These are phyloP conservation scores for Tursiops truncatus DNA, from an alignment of 2,113 vertebrate genomes.

Conservation along the genomic window DNA sequence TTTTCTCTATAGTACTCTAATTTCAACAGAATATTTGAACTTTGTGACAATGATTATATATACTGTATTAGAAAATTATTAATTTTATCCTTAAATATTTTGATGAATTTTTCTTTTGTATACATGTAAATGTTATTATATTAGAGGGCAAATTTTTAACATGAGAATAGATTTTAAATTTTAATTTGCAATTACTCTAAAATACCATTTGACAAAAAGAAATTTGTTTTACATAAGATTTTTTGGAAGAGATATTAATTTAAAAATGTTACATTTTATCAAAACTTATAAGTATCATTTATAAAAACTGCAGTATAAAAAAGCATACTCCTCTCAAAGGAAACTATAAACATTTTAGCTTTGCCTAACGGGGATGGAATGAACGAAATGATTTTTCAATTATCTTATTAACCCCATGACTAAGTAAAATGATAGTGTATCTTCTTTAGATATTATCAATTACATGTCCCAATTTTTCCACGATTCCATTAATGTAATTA, in stretches of 20 bases:
- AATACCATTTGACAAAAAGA: background rate
- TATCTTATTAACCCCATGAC: background rate
- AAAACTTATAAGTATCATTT: background rate
- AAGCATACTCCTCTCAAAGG: rapidly evolving
- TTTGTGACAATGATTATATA: background rate
- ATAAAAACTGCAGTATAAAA: background rate
- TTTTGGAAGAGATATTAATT: background rate
- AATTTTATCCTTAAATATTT: background rate
- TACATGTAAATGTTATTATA: background rate
- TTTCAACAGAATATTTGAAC: background rate
- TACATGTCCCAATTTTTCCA: background rate
- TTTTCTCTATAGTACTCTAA: background rate
- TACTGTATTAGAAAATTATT: background rate
- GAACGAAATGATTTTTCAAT: background rate
- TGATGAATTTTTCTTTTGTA: background rate
- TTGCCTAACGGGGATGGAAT: background rate
- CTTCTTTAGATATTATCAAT: background rate
- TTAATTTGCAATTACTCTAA: background rate
- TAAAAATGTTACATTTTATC: slow-evolving; percentile 3
- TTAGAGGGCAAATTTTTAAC: background rate
- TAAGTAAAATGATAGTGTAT: background rate
- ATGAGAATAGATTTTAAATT: background rate
- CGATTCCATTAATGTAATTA: background rate
- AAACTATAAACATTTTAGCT: background rate
- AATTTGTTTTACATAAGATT: background rate